Conservation (phyloP, 2,888 invertebrate genomes). For the Dascillus cervinus region DNA sequence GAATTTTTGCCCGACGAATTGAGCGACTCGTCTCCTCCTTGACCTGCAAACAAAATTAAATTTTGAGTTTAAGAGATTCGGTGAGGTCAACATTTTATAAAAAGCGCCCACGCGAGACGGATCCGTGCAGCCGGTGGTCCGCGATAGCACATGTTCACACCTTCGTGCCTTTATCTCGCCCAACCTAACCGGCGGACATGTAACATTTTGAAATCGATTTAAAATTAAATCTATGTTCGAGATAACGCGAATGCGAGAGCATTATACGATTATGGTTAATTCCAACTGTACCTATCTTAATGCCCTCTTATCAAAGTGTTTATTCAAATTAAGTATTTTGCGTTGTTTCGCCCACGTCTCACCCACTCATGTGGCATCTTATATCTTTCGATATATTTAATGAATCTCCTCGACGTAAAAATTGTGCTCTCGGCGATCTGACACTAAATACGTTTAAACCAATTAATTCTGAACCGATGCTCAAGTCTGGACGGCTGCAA, state of each 20-base stretch:
- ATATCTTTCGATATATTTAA: no score
- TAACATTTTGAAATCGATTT: conserved; percentile 41
- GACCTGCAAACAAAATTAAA: conserved; percentile 51
- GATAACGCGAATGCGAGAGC: conserved; percentile 27
- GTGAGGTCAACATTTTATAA: no score
- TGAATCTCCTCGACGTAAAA: no score
- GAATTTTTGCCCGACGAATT: conserved; percentile 51
- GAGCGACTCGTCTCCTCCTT: conserved; percentile 76
- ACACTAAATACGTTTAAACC: no score
- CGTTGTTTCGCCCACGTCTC: conserved; percentile 35
- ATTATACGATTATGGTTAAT: conserved; percentile 26
- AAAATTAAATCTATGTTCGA: conserved; percentile 42
- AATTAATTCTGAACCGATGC: no score
- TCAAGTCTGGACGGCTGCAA: no score
- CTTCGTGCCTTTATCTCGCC: conserved; percentile 28
- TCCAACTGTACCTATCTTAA: conserved; percentile 36
- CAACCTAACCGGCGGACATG: conserved; percentile 34
- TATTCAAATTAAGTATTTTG: conserved; percentile 38
- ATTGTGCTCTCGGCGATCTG: no score
- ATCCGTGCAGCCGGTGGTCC: conserved; percentile 19
- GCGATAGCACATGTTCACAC: conserved; percentile 12
- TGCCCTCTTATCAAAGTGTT: conserved; percentile 34
- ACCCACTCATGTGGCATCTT: conserved; percentile 13
- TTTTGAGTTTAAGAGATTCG: no score
- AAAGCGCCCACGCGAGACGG: neutral